Conservation (phyloP, 1,140 invertebrate genomes). For the Ericerus pela region DNA sequence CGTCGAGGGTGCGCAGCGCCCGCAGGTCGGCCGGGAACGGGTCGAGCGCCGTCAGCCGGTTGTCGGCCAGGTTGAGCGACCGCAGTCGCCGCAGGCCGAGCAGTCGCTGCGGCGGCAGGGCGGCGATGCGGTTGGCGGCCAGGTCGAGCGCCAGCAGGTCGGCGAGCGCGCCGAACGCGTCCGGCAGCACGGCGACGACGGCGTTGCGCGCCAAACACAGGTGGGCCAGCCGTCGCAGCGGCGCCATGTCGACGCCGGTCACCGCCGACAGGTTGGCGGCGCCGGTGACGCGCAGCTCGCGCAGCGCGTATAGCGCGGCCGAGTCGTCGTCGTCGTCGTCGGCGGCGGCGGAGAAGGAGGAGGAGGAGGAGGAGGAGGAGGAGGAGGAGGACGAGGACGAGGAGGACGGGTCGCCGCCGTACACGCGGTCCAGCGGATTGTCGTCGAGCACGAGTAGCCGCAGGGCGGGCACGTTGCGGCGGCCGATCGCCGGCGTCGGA, state of each 20-base stretch:
- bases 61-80: constrained; percentile 65
- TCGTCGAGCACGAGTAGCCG: constrained; percentile 62
- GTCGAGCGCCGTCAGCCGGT: constrained; percentile 63
- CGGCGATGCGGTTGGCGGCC: constrained; percentile 66
- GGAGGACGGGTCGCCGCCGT: constrained; percentile 47
- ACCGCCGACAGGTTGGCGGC: constrained; percentile 70
- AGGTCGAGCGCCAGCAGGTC: constrained; percentile 66
- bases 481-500: constrained; percentile 59
- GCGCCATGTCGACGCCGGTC: constrained; percentile 72
- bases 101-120: constrained; percentile 67
- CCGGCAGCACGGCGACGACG: constrained; percentile 65
- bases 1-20: constrained; percentile 58
- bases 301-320: constrained; percentile 32
- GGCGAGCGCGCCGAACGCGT: constrained; percentile 60
- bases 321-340: too few species aligned
- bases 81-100: constrained; percentile 56
- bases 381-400: neutral
- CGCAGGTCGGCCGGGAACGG: constrained; percentile 64
- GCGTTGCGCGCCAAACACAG: constrained; percentile 57
- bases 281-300: constrained; percentile 58
- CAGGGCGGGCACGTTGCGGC: constrained; percentile 51
- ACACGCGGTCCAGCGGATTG: constrained; percentile 58
- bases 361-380: constrained; percentile 37
- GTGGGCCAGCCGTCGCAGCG: constrained; percentile 62
- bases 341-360: constrained; percentile 2